A percentile compares a stretch with the other conserved stretches of the same genome.
Conservation (phyloP, 2,113 vertebrate genomes). For the Gobius niger region DNA sequence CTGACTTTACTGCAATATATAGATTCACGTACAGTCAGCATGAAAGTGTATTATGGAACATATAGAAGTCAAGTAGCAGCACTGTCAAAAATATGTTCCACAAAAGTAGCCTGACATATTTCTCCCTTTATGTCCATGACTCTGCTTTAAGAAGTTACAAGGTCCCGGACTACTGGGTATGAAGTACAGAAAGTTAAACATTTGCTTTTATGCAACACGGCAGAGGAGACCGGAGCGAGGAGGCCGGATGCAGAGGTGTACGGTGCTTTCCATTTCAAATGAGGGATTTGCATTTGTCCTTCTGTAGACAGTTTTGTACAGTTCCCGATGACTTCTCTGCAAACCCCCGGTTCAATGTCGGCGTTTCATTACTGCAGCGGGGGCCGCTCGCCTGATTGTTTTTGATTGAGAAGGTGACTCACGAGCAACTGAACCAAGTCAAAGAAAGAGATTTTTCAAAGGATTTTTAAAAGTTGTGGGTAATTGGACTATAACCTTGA, state of each 20-base stretch:
- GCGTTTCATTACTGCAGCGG: constrained; percentile 49
- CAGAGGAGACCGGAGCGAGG: background rate
- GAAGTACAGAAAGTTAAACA: too few relatives aligned
- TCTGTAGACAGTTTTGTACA: constrained; percentile 27
- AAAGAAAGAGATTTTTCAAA: constrained; percentile 9
- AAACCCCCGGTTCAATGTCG: constrained; percentile 49
- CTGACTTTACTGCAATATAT: too few relatives aligned
- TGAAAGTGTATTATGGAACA: too few relatives aligned
- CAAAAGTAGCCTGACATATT: too few relatives aligned
- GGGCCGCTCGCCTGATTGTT: constrained; percentile 59
- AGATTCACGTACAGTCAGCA: too few relatives aligned
- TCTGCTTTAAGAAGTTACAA: too few relatives aligned
- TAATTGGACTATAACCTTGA: too few relatives aligned
- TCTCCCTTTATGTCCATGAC: too few relatives aligned
- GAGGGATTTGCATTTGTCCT: constrained; percentile 60
- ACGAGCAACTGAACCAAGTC: constrained; percentile 27
- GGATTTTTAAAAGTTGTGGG: too few relatives aligned
- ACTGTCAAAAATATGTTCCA: too few relatives aligned
- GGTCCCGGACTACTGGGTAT: too few relatives aligned
- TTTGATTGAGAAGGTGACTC: constrained; percentile 64
- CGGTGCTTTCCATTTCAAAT: constrained; percentile 54
- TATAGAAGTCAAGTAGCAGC: too few relatives aligned
- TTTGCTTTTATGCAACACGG: background rate
- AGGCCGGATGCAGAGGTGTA: constrained; percentile 2
- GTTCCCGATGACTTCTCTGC: constrained; percentile 37